These are phyloP conservation scores for Amblyopsis hoosieri DNA, from an alignment of 2,797 vertebrate species.

Conservation along the genomic window DNA sequence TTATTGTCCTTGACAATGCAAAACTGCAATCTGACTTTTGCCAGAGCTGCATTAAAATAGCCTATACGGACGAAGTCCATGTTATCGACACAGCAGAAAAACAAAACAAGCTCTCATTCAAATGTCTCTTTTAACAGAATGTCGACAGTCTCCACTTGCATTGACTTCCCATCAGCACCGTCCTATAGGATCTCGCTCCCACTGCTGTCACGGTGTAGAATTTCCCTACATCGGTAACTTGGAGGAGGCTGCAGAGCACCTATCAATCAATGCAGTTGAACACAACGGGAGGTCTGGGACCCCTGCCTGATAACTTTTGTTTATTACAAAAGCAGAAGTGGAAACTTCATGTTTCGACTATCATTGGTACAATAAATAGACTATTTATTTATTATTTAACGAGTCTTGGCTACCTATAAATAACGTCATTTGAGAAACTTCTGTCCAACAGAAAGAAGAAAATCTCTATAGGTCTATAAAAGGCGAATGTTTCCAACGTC, in stretches of 20 bases:
- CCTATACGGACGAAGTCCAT: conserved; percentile 8
- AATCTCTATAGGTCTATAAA: too few species aligned
- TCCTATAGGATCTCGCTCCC: conserved; percentile 2
- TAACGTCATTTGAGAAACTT: too few species aligned
- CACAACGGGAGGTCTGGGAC: neutral
- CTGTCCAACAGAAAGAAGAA: too few species aligned
- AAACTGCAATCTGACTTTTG: too few species aligned
- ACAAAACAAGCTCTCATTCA: conserved; percentile 33
- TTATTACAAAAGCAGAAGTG: neutral
- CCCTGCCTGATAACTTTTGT: neutral
- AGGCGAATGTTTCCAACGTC: too few species aligned
- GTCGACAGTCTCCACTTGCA: conserved; percentile 45
- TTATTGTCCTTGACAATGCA: too few species aligned
- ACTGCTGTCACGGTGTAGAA: conserved; percentile 11
- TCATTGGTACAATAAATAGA: too few species aligned
- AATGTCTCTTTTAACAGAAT: conserved; percentile 53
- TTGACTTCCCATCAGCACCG: conserved; percentile 58
- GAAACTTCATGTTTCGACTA: too few species aligned
- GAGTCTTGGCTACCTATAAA: too few species aligned
- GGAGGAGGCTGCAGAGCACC: conserved; percentile 13
- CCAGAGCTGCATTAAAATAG: conserved; percentile 14
- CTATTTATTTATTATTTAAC: too few species aligned
- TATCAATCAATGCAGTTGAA: conserved; percentile 30
- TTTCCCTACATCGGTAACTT: conserved; percentile 25
- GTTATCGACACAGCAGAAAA: conserved; percentile 8